phyloP scores from a whole-genome alignment of 2,888 invertebrate genomes.

The Therioaphis trifolii region DNA sequence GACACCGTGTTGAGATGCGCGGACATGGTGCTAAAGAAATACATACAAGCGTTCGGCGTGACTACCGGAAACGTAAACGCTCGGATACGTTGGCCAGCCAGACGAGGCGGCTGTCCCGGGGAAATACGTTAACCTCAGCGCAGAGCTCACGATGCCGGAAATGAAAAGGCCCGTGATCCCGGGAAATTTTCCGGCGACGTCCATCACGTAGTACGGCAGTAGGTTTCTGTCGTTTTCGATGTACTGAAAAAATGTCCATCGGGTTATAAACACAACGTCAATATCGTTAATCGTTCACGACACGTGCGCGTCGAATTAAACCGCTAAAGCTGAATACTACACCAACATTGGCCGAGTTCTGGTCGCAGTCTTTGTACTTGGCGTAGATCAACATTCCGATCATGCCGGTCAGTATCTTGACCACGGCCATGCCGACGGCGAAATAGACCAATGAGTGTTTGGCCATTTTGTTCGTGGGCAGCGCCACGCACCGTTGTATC shows the following conservation, averaged over 20 bases:
- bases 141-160: slow-evolving; percentile 80
- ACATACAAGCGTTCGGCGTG: too few species aligned
- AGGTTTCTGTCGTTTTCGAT: slow-evolving; percentile 70
- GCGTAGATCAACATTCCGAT: slow-evolving; percentile 75
- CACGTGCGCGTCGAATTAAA: too few species aligned
- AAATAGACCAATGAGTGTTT: slow-evolving; percentile 70
- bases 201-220: slow-evolving; percentile 80
- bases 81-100: too few species aligned
- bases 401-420: slow-evolving; percentile 73
- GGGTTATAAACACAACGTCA: too few species aligned
- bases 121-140: slow-evolving; percentile 71
- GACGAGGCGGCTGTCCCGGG: too few species aligned
- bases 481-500: slow-evolving; percentile 74
- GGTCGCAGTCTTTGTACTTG: slow-evolving; percentile 77
- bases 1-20: too few species aligned
- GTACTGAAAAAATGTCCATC: slow-evolving; percentile 43
- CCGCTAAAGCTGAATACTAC: neutral
- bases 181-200: slow-evolving; percentile 76
- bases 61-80: too few species aligned
- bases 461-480: slow-evolving; percentile 72
- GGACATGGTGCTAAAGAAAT: slow-evolving; percentile 76
- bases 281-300: too few species aligned
- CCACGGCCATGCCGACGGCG: slow-evolving; percentile 72
- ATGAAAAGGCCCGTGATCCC: slow-evolving; percentile 82
- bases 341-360: slow-evolving; percentile 70